These are phyloP conservation scores for Ceyx cyanopectus DNA, from an alignment of 2,113 vertebrate genomes.

Conservation along the genomic window DNA sequence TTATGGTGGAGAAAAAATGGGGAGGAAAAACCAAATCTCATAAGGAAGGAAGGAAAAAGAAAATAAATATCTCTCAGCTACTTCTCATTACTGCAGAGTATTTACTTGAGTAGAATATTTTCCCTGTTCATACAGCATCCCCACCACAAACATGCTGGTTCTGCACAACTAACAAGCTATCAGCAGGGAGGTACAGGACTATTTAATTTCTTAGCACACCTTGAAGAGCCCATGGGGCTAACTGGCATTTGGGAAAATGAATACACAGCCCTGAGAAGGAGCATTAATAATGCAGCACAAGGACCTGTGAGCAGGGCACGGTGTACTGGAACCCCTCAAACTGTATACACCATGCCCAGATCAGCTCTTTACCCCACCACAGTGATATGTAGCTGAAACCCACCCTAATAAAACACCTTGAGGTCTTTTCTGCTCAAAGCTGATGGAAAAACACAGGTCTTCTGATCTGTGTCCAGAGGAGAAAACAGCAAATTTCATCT, in stretches of 20 bases:
- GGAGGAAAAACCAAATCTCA: background rate
- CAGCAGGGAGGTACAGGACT: background rate
- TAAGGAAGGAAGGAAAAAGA: background rate
- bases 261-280: background rate
- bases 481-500: background rate
- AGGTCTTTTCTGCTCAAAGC: background rate
- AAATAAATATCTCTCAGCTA: background rate
- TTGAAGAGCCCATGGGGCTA: slow-evolving; percentile 1
- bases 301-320: background rate
- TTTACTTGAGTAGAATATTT: background rate
- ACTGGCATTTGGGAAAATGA: background rate
- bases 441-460: background rate
- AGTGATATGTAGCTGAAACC: fast-evolving
- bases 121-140: background rate
- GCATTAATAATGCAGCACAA: background rate
- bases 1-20: fast-evolving
- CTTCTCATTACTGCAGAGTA: slow-evolving; percentile 7
- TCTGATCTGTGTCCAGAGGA: background rate
- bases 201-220: slow-evolving; percentile 34
- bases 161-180: slow-evolving; percentile 1
- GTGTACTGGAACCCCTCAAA: background rate
- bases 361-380: background rate
- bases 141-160: background rate
- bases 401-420: background rate
- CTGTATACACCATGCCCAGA: fast-evolving